phyloP scores from a whole-genome alignment of 2,797 vertebrate genomes.

The Arnoldichthys spilopterus region DNA sequence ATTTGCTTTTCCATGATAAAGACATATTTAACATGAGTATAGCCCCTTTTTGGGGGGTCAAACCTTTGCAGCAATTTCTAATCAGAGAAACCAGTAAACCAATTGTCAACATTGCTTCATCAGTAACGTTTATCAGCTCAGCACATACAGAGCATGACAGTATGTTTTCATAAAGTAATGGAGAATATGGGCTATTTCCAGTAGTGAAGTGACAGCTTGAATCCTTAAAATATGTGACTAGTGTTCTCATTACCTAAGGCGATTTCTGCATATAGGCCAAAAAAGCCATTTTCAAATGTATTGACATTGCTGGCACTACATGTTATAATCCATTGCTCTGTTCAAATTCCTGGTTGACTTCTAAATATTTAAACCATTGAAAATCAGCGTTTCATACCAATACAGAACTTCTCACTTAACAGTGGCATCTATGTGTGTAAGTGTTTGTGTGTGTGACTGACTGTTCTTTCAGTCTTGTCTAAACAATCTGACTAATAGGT shows the following conservation, averaged over 20 bases:
- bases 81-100: neutral
- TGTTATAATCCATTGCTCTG: too few species aligned
- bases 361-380: too few species aligned
- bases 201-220: neutral
- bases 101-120: neutral
- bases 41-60: neutral
- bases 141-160: neutral
- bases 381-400: conserved; percentile 2
- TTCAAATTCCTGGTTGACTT: neutral
- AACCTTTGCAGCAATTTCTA: neutral
- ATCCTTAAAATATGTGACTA: too few species aligned
- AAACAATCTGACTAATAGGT: conserved; percentile 53
- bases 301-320: too few species aligned
- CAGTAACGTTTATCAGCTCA: neutral
- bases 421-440: conserved; percentile 31
- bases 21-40: neutral
- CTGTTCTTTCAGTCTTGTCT: conserved; percentile 36
- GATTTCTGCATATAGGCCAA: neutral
- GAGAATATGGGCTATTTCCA: neutral
- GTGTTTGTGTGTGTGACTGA: conserved; percentile 18
- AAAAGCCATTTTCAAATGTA: neutral
- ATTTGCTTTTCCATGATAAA: too few species aligned
- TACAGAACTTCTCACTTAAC: conserved; percentile 17
- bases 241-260: too few species aligned
- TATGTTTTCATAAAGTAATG: neutral